These are phyloP conservation scores for Agrypnia vestita DNA, from an alignment of 1,140 invertebrate species.

Conservation along the genomic window DNA sequence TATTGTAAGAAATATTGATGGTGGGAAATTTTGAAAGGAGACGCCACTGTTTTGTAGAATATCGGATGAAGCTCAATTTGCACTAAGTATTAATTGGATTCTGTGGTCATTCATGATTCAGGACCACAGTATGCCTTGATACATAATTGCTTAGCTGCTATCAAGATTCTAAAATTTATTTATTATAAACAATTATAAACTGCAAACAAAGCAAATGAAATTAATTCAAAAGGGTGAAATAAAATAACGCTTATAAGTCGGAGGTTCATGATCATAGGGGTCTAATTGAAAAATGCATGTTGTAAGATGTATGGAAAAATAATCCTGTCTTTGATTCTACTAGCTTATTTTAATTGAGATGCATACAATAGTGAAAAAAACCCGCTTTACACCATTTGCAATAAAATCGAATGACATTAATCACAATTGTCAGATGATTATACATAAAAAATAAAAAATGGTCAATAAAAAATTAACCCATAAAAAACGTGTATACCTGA, in stretches of 20 bases:
- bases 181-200: neutral
- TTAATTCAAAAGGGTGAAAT: neutral
- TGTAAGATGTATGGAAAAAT: too few species aligned
- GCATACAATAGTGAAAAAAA: too few species aligned
- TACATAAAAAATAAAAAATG: too few species aligned
- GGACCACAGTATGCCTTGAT: neutral
- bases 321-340: too few species aligned
- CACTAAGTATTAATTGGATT: neutral
- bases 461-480: too few species aligned
- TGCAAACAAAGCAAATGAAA: neutral
- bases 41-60: neutral
- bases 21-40: neutral
- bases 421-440: too few species aligned
- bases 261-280: neutral
- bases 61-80: slow-evolving; percentile 6
- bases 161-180: neutral
- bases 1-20: neutral
- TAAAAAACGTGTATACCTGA: too few species aligned
- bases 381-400: too few species aligned
- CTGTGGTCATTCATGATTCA: slow-evolving; percentile 1
- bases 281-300: too few species aligned
- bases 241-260: neutral
- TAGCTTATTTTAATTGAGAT: too few species aligned
- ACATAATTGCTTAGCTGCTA: neutral
- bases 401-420: too few species aligned